Evolutionary conservation across 1,140 invertebrate genomes (phyloP).

Genomic region (Helicoverpa armigera): DNA sequence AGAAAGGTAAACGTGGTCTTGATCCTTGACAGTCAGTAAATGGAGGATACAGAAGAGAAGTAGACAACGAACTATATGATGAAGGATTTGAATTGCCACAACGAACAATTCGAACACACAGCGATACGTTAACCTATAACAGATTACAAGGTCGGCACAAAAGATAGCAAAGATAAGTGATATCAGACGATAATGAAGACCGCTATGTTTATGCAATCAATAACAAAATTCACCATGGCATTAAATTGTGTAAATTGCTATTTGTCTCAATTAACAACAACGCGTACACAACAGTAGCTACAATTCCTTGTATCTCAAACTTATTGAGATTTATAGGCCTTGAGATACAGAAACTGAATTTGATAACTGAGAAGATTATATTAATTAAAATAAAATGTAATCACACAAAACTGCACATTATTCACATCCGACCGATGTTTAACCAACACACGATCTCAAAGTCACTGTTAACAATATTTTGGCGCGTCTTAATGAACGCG

Average conservation of each 20-base stretch:
- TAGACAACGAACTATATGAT: background rate
- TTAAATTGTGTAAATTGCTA: constrained; percentile 47
- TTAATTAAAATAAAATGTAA: constrained; percentile 22
- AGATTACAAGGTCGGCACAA: constrained; percentile 57
- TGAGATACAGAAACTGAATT: constrained; percentile 21
- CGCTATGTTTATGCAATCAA: constrained; percentile 1
- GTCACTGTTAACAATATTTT: constrained; percentile 29
- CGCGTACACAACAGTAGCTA: constrained; percentile 47
- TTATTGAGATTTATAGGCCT: constrained; percentile 11
- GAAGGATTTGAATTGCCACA: constrained; percentile 25
- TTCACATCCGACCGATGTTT: constrained; percentile 5
- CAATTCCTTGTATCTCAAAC: constrained; percentile 12
- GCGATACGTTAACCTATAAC: constrained; percentile 42
- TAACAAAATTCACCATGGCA: constrained; percentile 50
- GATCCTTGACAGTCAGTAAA: too few species aligned
- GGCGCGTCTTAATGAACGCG: constrained; percentile 63
- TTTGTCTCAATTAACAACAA: constrained; percentile 59
- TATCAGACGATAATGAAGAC: constrained; percentile 40
- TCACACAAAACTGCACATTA: constrained; percentile 19
- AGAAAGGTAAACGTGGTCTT: too few species aligned
- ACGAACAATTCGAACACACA: background rate
- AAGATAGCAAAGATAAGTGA: constrained; percentile 52
- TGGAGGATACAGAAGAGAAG: background rate
- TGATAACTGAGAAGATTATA: constrained; percentile 8
- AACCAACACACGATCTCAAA: constrained; percentile 28